Percentiles rank a stretch among this genome's conserved stretches.
phyloP scores from a whole-genome alignment of 53 echinoderm and acorn worm species.

The Arbacia lixula region DNA sequence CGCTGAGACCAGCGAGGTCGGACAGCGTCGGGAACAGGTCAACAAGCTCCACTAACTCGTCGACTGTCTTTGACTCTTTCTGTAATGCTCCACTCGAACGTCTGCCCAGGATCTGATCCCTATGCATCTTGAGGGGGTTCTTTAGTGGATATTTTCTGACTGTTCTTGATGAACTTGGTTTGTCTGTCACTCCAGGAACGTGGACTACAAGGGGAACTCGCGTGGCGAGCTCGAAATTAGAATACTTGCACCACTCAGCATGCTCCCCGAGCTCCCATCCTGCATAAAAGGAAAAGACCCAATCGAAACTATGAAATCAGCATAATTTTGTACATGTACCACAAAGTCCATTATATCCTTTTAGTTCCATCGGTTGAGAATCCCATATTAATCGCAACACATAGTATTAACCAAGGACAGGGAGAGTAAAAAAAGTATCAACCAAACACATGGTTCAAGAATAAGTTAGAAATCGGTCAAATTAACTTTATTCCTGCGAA shows the following conservation, averaged over 20 bases:
- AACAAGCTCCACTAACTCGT: conserved; percentile 81
- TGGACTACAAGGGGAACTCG: conserved; percentile 65
- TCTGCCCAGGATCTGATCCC: neutral
- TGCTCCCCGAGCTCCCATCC: conserved; percentile 78
- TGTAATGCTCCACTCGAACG: neutral
- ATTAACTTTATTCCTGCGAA: too few relatives aligned
- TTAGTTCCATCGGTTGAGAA: too few relatives aligned
- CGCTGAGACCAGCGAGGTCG: conserved; percentile 71
- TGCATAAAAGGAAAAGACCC: neutral
- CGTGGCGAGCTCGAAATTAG: conserved; percentile 65
- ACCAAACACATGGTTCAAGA: too few relatives aligned
- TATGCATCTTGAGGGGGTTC: conserved; percentile 35
- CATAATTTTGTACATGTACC: too few relatives aligned
- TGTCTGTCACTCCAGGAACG: conserved; percentile 69
- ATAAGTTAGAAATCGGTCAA: too few relatives aligned
- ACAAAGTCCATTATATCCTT: too few relatives aligned
- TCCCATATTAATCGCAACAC: too few relatives aligned
- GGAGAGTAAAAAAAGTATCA: too few relatives aligned
- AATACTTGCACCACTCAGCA: conserved; percentile 62
- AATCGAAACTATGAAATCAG: too few relatives aligned
- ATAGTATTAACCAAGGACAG: too few relatives aligned
- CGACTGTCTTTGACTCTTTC: conserved; percentile 1
- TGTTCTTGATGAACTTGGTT: neutral
- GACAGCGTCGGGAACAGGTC: conserved; percentile 90
- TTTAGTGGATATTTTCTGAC: conserved; percentile 51